These are phyloP conservation scores for Crotalus horridus DNA, from an alignment of 2,113 vertebrate species.

Conservation along the genomic window DNA sequence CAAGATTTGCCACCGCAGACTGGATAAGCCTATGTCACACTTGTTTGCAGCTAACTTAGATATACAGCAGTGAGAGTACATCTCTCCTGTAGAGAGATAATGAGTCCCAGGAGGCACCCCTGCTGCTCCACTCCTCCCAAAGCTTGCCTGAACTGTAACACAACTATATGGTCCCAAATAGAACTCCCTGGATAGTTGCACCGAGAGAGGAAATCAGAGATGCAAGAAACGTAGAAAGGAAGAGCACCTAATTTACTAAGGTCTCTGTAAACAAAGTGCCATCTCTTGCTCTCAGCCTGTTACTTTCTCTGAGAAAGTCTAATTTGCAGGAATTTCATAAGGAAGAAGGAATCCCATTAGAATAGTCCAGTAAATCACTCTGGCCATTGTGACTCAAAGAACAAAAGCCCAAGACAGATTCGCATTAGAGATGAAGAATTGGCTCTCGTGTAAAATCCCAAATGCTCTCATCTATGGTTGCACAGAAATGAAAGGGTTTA, in stretches of 20 bases:
- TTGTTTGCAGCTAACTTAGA: background rate
- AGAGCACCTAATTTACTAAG: background rate
- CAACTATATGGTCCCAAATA: background rate
- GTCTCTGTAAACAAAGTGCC: background rate
- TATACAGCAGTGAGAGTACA: background rate
- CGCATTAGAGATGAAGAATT: background rate
- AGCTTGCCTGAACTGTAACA: constrained; percentile 5
- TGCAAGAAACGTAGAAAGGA: background rate
- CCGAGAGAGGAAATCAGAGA: background rate
- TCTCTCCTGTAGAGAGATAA: constrained; percentile 14
- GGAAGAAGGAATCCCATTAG: too few relatives aligned
- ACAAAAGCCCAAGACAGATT: background rate
- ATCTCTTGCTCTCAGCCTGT: background rate
- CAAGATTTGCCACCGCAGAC: background rate
- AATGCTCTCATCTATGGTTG: background rate
- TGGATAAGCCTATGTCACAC: background rate
- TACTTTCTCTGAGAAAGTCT: background rate
- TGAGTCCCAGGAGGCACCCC: constrained; percentile 8
- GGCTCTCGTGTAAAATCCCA: background rate
- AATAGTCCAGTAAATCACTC: background rate
- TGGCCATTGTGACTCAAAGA: background rate
- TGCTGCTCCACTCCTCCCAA: constrained; percentile 1
- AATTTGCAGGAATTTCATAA: background rate
- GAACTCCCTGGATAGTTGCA: constrained; percentile 3
- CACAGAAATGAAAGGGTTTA: background rate